Base-by-base conservation (phyloP, 2,797 vertebrate species). In the Numenius phaeopus region DNA sequence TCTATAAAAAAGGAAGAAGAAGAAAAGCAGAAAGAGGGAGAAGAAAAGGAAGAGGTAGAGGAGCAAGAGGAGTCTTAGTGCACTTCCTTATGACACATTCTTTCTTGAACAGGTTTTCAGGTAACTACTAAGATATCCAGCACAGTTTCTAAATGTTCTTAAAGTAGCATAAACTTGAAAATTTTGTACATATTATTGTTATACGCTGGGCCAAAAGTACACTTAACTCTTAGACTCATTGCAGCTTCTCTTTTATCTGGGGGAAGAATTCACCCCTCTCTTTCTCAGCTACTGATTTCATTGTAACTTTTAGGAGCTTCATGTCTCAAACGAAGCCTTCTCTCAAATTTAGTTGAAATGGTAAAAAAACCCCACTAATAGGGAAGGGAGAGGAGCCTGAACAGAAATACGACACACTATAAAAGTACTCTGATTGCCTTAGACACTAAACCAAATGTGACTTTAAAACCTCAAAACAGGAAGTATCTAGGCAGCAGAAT, bases 11-110 rank as follows among this genome's bases (percentile, higher is more conserved):
- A 90, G 69, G 72, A 93, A 21, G 84, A 70, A 47, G 89, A 88
- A 52, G 88, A 86, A 55, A 73, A 96, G 11, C 59, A 94, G 4
- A 83, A 50, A 39, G 81, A 87, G 2, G 89, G 14, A 83, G 85
- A 92, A 76, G 95, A 77, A 54, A 69, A 89, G 3, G 83, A 87
- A 66, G 94, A 90, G 27, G 67, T 37, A 58, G 80, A 93, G 8
- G 93, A 98, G 37, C 59, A 97, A 70, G 94, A 97, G 70, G 96
- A 98, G 65, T 98, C 97, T 96, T 98, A 98, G 90, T 94, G 73
- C 18, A 42, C 49, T 78, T 92, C 84, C 59, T 44, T 64, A 32
- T 24, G 46, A 71, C 11, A 67, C 57, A 59, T 67, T 79, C 78
- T 88, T 95, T 93, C 93, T 96, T 93, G 93, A 96, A 91, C 90